Conservation (phyloP, 1,140 invertebrate species). For the Glomeris maerens region DNA sequence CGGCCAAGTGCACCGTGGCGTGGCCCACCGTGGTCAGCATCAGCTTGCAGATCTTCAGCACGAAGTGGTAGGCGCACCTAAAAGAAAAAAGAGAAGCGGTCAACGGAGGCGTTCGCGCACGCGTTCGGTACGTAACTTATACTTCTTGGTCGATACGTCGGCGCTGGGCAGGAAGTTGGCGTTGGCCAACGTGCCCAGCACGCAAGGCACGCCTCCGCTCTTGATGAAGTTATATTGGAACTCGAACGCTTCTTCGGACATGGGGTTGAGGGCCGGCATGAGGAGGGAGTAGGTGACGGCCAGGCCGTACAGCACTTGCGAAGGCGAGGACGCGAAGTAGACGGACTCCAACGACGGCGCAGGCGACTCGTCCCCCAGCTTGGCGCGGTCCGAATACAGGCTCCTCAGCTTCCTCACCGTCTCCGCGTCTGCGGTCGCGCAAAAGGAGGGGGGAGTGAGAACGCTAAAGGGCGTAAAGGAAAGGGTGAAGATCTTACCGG, state of each 20-base stretch:
- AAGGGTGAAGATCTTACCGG: slow-evolving; percentile 40
- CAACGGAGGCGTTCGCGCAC: background rate
- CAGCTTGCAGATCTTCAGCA: slow-evolving; percentile 76
- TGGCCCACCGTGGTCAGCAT: slow-evolving; percentile 62
- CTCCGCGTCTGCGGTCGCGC: slow-evolving; percentile 29
- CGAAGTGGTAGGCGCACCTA: slow-evolving; percentile 66
- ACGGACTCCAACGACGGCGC: slow-evolving; percentile 47
- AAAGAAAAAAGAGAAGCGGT: slow-evolving; percentile 10
- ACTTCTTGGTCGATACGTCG: slow-evolving; percentile 62
- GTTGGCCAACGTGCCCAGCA: slow-evolving; percentile 70
- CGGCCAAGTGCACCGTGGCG: slow-evolving; percentile 33
- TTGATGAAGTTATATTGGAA: slow-evolving; percentile 60
- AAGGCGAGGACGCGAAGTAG: slow-evolving; percentile 57
- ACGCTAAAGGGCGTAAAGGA: background rate
- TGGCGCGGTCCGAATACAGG: slow-evolving; percentile 30
- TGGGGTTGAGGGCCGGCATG: slow-evolving; percentile 74
- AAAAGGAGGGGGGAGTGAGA: slow-evolving; percentile 2
- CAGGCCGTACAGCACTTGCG: slow-evolving; percentile 60
- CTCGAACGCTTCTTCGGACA: slow-evolving; percentile 64
- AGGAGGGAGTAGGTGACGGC: slow-evolving; percentile 75
- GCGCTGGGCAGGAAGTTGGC: slow-evolving; percentile 72
- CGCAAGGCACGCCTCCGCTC: slow-evolving; percentile 61
- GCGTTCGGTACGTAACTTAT: slow-evolving; percentile 3
- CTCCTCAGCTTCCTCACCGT: slow-evolving; percentile 50
- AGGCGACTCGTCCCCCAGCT: slow-evolving; percentile 22